Conservation (phyloP, 2,113 vertebrate genomes). For the Ophiodon elongatus region DNA sequence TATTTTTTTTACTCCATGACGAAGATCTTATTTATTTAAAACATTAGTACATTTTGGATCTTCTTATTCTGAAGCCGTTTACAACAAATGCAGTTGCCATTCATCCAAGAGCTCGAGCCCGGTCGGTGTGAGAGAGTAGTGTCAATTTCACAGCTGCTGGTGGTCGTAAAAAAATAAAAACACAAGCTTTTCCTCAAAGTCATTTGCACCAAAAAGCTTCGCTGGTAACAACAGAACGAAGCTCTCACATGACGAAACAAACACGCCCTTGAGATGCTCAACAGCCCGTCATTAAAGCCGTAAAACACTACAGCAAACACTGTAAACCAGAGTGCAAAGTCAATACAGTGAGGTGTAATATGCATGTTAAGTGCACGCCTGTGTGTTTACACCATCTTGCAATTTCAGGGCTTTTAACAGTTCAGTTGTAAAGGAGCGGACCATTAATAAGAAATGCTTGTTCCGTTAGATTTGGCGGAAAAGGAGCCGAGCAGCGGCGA, state of each 20-base stretch:
- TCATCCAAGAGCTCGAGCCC: not conserved
- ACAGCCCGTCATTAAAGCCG: slow-evolving; percentile 5
- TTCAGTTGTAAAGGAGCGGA: not conserved
- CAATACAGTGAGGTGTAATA: slow-evolving; percentile 28
- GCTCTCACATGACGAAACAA: not conserved
- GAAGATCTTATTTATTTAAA: not conserved
- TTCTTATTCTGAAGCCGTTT: not conserved
- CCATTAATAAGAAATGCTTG: not conserved
- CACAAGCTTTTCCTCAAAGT: slow-evolving; percentile 12
- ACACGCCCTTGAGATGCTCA: not conserved
- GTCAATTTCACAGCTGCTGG: not conserved
- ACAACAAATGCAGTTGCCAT: not conserved
- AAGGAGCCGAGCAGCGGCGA: not conserved
- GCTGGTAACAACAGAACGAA: not conserved
- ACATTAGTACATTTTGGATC: not conserved
- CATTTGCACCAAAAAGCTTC: slow-evolving; percentile 5
- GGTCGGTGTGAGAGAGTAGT: not conserved
- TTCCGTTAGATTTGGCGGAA: not conserved
- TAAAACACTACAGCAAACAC: slow-evolving; percentile 12
- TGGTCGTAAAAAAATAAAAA: slow-evolving; percentile 11
- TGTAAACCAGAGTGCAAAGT: slow-evolving; percentile 24
- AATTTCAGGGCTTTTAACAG: not conserved
- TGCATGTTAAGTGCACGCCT: slow-evolving; percentile 4
- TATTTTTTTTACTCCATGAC: no score
- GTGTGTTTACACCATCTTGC: not conserved